Evolutionary conservation across 2,797 vertebrate species (phyloP).

Genomic region (Sebastes minor): DNA sequence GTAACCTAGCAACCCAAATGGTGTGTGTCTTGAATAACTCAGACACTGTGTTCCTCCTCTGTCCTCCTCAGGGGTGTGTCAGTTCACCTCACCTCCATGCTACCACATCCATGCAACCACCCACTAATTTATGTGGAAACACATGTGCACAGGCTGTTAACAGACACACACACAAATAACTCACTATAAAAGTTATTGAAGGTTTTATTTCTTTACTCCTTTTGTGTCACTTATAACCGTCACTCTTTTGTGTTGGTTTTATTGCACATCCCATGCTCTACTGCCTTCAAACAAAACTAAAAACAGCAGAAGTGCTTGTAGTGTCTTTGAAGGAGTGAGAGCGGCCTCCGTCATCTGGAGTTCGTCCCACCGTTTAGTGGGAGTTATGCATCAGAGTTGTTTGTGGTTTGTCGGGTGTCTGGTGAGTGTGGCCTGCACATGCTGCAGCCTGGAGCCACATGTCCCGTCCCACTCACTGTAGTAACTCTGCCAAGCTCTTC

Average conservation of each 20-base stretch:
- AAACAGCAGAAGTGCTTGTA: not conserved
- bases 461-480: constrained; percentile 44
- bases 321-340: not conserved
- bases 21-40: constrained; percentile 70
- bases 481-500: constrained; percentile 45
- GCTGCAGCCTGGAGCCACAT: constrained; percentile 59
- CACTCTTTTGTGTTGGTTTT: constrained; percentile 2
- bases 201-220: not conserved
- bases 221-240: constrained; percentile 16
- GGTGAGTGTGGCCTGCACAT: constrained; percentile 48
- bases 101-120: constrained; percentile 16
- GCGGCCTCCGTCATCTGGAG: constrained; percentile 31
- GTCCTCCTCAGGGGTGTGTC: constrained; percentile 50
- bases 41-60: constrained; percentile 39
- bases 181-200: not conserved
- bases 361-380: constrained; percentile 27
- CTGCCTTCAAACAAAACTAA: not conserved
- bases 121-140: constrained; percentile 7
- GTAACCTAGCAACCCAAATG: constrained; percentile 78
- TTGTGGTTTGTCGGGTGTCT: constrained; percentile 47
- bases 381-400: constrained; percentile 39
- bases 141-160: constrained; percentile 1
- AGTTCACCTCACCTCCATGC: constrained; percentile 43
- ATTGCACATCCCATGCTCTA: not conserved
- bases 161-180: not conserved